Evolutionary conservation across 2,113 vertebrate genomes (phyloP), one percentile per base, ranked within the genome.

Genomic region (Phalacrocorax carbo): DNA sequence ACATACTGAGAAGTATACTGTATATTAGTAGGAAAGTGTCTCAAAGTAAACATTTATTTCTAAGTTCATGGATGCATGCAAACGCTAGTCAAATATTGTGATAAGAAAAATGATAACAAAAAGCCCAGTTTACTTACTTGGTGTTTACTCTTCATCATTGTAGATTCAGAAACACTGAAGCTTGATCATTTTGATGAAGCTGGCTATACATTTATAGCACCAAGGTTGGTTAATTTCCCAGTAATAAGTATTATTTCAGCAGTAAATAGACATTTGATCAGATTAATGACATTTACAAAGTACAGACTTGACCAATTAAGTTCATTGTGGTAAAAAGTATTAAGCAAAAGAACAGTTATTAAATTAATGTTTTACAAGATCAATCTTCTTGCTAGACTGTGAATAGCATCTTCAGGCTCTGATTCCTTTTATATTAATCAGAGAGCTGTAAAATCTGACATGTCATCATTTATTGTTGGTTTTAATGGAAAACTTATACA

Each of bases 191-290:
- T 99, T 97, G 99, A 99, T 90, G 99, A 99, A 94, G 95, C 96
- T 94, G 99, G 99, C 54, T 99, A 99, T 89, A 99, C 99, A 0
- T 99, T 98, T 98, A 97, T 99, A 94, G 99, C 99, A 88, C 99
- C 99, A 70, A 99, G 99, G 99, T 99, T 97, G 90, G 98, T 98
- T 86, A 71, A 84, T 94, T 91, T 96, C 55, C 71, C 25, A 36
- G 18, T 77, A 73, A 44, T 58, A 62, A 86, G 1, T 77, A 52
- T 62, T 84, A 57, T 71, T 91, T 79, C 23, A 81, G 27, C 42
- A 80, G 44, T 57, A 75, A 72, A 57, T 32, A 69, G 14, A 6
- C 34, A 48, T 73, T 65, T 62, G 5, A 70, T 46, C 44, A 92
- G 44, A 7, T 46, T 61, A 76, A 40, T 58, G 32, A 13, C 15